Percentiles rank a stretch among this genome's conserved stretches.
Conservation (phyloP, 2,797 vertebrate genomes). For the Sorex maritimensis region DNA sequence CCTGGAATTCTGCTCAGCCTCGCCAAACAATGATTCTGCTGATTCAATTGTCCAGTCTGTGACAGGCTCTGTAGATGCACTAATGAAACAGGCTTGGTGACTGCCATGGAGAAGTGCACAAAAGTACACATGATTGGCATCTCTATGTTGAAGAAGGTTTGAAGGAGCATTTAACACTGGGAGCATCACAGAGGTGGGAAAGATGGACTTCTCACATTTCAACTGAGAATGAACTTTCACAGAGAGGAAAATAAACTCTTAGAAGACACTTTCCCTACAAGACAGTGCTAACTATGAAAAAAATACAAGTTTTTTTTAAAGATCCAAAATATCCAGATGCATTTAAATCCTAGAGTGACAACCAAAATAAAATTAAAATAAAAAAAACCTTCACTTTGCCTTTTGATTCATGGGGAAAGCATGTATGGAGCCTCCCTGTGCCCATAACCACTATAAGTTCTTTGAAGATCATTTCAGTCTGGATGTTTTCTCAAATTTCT, state of each 20-base stretch:
- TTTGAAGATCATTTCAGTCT: conserved; percentile 16
- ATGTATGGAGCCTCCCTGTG: background rate
- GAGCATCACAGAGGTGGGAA: background rate
- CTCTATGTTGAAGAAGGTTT: background rate
- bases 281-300: background rate
- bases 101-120: background rate
- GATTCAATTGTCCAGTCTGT: background rate
- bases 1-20: background rate
- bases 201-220: conserved; percentile 1
- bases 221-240: conserved; percentile 5
- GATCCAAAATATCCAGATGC: conserved; percentile 44
- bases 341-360: background rate
- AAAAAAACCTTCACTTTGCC: background rate
- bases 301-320: conserved; percentile 7
- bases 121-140: background rate
- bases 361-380: background rate
- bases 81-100: background rate
- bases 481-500: conserved; percentile 20
- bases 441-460: background rate
- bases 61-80: background rate
- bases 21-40: background rate
- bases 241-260: background rate
- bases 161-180: background rate
- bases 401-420: background rate
- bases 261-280: background rate